Conservation (phyloP, 2,113 vertebrate genomes). For the Pachypanchax playfairii region DNA sequence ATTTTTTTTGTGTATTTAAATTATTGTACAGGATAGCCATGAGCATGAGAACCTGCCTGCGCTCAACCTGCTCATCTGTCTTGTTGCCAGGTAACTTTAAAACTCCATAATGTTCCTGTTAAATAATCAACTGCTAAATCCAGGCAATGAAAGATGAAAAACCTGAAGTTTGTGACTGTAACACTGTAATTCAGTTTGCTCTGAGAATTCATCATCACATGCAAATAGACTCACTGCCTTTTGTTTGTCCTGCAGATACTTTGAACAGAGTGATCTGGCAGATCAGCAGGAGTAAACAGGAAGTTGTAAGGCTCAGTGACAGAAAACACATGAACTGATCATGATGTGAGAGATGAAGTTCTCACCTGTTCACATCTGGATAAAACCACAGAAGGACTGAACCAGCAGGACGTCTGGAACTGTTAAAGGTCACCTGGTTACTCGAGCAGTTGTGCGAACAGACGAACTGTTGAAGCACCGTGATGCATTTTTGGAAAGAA, state of each 20-base stretch:
- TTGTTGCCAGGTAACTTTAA: constrained; percentile 89
- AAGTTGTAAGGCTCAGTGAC: background rate
- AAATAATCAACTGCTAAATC: background rate
- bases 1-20: background rate
- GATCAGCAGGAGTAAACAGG: constrained; percentile 71
- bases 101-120: background rate
- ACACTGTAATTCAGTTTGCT: background rate
- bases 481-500: background rate
- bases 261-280: constrained; percentile 93
- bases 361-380: background rate
- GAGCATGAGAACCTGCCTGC: constrained; percentile 90
- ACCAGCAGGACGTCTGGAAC: background rate
- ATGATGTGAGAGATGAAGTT: too few relatives aligned
- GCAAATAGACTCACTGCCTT: background rate
- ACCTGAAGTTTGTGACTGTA: background rate
- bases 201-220: background rate
- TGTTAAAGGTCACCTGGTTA: background rate
- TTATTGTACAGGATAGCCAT: constrained; percentile 82
- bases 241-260: constrained; percentile 84
- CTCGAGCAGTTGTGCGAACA: background rate
- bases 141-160: background rate
- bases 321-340: background rate
- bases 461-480: background rate
- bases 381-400: background rate
- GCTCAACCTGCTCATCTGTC: constrained; percentile 94